Evolutionary conservation across 2,113 vertebrate genomes (phyloP), one percentile per base, ranked within the genome.

Genomic region (Nerophis ophidion): DNA sequence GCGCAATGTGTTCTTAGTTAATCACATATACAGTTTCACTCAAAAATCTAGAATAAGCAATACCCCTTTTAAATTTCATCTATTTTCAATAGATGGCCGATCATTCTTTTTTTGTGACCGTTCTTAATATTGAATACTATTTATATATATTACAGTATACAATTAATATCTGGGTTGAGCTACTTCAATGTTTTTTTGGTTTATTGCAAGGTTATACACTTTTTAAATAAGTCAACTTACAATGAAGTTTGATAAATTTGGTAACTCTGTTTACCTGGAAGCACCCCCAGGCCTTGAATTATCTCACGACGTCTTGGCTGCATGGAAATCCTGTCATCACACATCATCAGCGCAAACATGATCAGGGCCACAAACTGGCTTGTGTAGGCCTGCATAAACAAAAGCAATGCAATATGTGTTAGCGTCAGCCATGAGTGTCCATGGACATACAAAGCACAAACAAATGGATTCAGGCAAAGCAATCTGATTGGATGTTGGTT

Each of bases 281-380:
- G 88, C 2, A 92, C 75, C 86, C 88, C 91, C n/a, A 99, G 85
- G 0, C 93, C 96, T 7, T 93, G 88, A 85, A 99, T 91, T 74
- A 99, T 98, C 68, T 98, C 94, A 76, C 93, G 91, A 15, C 96
- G 93, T 65, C 96, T 87, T n/a, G 94, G 93, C 82, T 98, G 95
- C 91, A 99, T 89, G 7, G 97, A 99, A 74, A 98, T 99, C 45
- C 95, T 89, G 83, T 99, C 96, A 1, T 95, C 95, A 0, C 95
- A 96, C 94, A 99, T 97, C 91, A 99, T 85, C 44, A 98, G 92
- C 0, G 96, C 95, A 68, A 99, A 99, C 97, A 99, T 98, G 83
- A 98, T 91, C 16, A 99, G 84, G 1, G 97, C 94, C 60, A 99
- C 95, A 57, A 98, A 98, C 86, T 99, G 97, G 84, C 97, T 98